These are phyloP conservation scores for Agrochola macilenta DNA, from an alignment of 2,888 invertebrate species.

Conservation along the genomic window DNA sequence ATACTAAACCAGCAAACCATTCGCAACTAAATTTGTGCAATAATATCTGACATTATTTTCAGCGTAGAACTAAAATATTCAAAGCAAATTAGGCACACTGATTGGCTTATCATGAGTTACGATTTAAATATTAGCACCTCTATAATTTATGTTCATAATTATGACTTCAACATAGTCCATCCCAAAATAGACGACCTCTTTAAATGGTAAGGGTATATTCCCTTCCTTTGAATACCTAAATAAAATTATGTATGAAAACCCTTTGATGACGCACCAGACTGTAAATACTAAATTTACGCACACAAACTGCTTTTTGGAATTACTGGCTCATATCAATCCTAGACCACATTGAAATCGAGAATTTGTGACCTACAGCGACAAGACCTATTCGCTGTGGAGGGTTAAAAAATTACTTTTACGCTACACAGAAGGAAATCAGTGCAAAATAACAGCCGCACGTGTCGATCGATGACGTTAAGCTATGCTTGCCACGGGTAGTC, in stretches of 20 bases:
- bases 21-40: conserved; percentile 9
- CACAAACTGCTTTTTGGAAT: conserved; percentile 11
- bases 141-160: neutral
- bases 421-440: conserved; percentile 4
- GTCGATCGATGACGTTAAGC: neutral
- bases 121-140: neutral
- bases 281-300: conserved; percentile 12
- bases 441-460: neutral
- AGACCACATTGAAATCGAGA: conserved; percentile 29
- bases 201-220: neutral
- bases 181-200: conserved; percentile 27
- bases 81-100: neutral
- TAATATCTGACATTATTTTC: neutral
- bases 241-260: conserved; percentile 23
- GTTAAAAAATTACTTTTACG: conserved; percentile 39
- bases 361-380: conserved; percentile 24
- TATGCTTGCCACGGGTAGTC: neutral
- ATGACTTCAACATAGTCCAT: neutral
- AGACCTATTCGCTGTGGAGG: neutral
- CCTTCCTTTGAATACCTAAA: conserved; percentile 13
- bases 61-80: neutral
- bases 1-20: conserved; percentile 35
- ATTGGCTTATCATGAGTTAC: too few species aligned
- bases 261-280: neutral
- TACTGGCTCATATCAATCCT: conserved; percentile 4